phyloP scores from a whole-genome alignment of 2,888 invertebrate species.

The Odontomyia ornata region DNA sequence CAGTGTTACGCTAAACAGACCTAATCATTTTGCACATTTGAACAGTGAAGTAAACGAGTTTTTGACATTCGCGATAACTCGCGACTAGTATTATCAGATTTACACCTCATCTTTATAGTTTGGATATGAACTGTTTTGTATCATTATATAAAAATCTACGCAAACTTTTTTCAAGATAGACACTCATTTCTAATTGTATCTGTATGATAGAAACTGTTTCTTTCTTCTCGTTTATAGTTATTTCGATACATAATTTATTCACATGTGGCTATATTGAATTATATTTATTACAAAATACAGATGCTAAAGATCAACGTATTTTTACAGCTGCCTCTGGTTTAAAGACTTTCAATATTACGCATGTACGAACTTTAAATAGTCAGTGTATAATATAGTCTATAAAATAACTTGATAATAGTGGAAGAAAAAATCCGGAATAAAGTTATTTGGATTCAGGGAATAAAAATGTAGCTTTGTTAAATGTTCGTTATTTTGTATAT shows the following conservation, averaged over 20 bases:
- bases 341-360: not conserved
- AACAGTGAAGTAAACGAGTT: too few species aligned
- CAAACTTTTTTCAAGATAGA: not conserved
- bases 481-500: too few species aligned
- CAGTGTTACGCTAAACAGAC: too few species aligned
- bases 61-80: too few species aligned
- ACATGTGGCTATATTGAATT: not conserved
- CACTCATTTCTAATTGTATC: not conserved
- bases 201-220: not conserved
- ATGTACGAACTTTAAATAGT: not conserved
- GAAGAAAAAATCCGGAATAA: not conserved
- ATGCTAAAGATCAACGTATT: not conserved
- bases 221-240: not conserved
- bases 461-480: too few species aligned
- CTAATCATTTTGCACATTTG: too few species aligned
- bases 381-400: not conserved
- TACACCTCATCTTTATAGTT: too few species aligned
- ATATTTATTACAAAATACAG: not conserved
- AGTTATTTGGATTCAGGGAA: not conserved
- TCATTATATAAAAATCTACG: not conserved
- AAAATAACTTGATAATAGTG: not conserved
- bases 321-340: constrained; percentile 15
- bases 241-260: not conserved
- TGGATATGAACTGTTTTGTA: too few species aligned
- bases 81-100: too few species aligned